Base-by-base conservation (phyloP, 2,888 invertebrate species). In the Idaea aversata region DNA sequence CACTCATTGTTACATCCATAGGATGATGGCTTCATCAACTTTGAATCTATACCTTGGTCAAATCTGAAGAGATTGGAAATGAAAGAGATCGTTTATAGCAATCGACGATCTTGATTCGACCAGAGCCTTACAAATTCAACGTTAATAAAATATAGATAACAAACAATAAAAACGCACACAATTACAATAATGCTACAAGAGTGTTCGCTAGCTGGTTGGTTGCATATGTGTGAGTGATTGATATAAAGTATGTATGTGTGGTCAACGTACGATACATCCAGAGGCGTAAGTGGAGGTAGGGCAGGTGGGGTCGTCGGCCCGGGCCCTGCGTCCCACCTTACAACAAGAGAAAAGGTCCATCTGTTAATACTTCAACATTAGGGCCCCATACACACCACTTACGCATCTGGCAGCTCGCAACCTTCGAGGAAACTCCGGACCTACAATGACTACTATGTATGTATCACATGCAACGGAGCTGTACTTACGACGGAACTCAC, bases 241-340 rank as follows among this genome's bases (percentile, higher is more conserved):
- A 47, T 78, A 25, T 25, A 75, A n/a, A n/a, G n/a, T 79, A 78
- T 79, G 73, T 74, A 78, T 79, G 73, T 74, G 72, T 71, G 82
- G 80, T 81, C 82, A 83, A 93, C 93, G 88, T 93, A 93, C 93
- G 93, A 92, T 93, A 93, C 93, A 93, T 93, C 93, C 93, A 93
- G 90, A 93, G 91, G 89, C 93, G 93, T 89, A 93, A 93, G 92
- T 93, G 93, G 88, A 93, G 93, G 84, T 92, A 93, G 84, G 93
- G 93, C 93, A 93, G 92, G 88, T 93, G 93, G 88, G 93, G 93
- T 85, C 93, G 85, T 75, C 93, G 90, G 86, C 93, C 91, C 85
- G 93, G 91, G 83, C 91, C 91, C 91, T 88, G 93, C 89, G 85
- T 88, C 85, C 93, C 92, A 93, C 93, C 93, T 93, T 93, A 87